Evolutionary conservation across 2,888 invertebrate genomes (phyloP), one percentile per base, ranked within the genome.

Genomic region (Atethmia centrago): DNA sequence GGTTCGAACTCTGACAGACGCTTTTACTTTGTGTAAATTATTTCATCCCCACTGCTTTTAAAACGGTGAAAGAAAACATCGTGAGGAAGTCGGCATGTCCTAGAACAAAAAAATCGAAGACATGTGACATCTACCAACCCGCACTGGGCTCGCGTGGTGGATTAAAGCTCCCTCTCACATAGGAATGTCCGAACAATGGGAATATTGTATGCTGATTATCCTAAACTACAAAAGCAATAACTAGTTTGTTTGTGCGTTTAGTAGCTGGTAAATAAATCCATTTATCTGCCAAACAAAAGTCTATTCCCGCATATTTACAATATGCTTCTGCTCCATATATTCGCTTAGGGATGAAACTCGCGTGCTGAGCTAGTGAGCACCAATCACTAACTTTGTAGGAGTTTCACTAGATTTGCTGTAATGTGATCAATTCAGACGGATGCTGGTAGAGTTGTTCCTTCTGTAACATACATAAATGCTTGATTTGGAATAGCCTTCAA

Each of bases 331-430:
- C 36, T 67, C 74, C 58, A 77, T 28, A 51, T 59, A 67, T 45
- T 59, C 19, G 36, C 58, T 66, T 8, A 45, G 16, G 31, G 36
- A 19, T 36, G 66, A 49, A 56, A 65, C 63, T 10, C 2, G 21
- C 49, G 36, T 36, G 40, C 65, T 31, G 25, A 74, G 45, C 10
- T 21, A 66, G 36, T 51, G 76, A 65, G 25, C 31, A 25, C 42
- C 42, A 75, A 74, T 74, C 56, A 65, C 19, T 7, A 74, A 75
- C 40, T 76, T 66, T 66, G 42, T 7, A 5, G 5, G 12, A 58
- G 76, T 56, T 49, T 76, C 56, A 55, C 14, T 74, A 55, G 25
- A 74, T 63, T 74, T 16, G 0, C 45, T 28, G 1, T 58, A 67
- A 67, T 77, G 36, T 45, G 45, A 77, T 74, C 45, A 51, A 67